These are phyloP conservation scores for Plutella xylostella DNA, from an alignment of 2,888 invertebrate genomes.

Conservation along the genomic window DNA sequence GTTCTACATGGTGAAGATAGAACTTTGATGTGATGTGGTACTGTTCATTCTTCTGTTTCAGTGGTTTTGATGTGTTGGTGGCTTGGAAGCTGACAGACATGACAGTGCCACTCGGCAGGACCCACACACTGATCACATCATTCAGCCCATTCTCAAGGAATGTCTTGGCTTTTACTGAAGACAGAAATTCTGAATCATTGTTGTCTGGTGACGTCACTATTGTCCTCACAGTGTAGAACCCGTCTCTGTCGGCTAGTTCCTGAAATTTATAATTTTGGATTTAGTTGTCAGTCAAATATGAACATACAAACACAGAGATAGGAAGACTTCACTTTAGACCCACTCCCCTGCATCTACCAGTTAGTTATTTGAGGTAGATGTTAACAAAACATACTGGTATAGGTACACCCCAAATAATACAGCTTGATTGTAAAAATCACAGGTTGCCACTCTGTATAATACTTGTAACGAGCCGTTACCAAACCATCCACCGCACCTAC, in stretches of 20 bases:
- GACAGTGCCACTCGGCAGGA: conserved; percentile 83
- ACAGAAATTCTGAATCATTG: conserved; percentile 75
- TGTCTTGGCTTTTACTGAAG: conserved; percentile 84
- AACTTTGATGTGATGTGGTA: conserved; percentile 79
- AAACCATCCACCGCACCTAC: no score
- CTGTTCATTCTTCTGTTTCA: conserved; percentile 21
- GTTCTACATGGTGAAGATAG: conserved; percentile 82
- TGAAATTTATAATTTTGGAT: conserved; percentile 7
- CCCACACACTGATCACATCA: conserved; percentile 82
- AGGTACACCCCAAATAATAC: no score
- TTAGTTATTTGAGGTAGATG: background rate
- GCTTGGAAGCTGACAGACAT: conserved; percentile 75
- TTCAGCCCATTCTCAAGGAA: conserved; percentile 81
- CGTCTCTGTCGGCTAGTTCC: conserved; percentile 56
- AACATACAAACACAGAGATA: no score
- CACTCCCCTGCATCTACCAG: no score
- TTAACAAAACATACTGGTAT: background rate
- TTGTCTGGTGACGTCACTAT: conserved; percentile 76
- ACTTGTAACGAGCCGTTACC: no score
- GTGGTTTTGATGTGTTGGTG: conserved; percentile 34
- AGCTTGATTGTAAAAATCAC: no score
- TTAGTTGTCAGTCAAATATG: no score
- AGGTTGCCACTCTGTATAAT: no score
- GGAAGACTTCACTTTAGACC: no score
- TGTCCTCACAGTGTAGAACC: conserved; percentile 80